Evolutionary conservation across 2,113 vertebrate species (phyloP), one percentile per base, ranked within the genome.

Genomic region (Anguilla japonica): DNA sequence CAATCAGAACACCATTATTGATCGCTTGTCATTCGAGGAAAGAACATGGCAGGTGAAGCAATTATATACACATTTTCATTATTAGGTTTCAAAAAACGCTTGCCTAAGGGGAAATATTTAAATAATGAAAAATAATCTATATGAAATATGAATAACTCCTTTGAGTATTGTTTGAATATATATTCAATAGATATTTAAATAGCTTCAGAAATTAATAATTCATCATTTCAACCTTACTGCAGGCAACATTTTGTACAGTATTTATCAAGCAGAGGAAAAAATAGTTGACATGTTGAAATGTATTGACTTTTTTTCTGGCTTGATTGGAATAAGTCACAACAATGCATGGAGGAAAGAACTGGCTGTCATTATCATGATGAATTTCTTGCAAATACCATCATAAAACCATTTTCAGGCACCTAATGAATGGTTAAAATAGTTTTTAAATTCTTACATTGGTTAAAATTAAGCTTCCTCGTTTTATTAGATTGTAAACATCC

Each of bases 31-130:
- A 92, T 89, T 90, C 88, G 85, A 90, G 92, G 89, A 91, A 93
- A 41, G 87, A 92, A 92, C 92, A 93, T 91, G 91, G 89, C 91
- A 89, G 83, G 67, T 87, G 87, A 93, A 94, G 94, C 91, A 93
- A 93, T 94, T 91, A 93, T 91, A 92, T 85, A 82, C 92, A 92
- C 91, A 91, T 91, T 87, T 56, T 63, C 81, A 90, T 93, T 93
- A 92, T 93, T 89, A 91, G 85, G 92, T 94, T 92, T 93, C 90
- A 87, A 87, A 92, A 92, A 91, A 43, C 14, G 90, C 92, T 91
- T 85, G 79, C 89, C 87, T 92, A 91, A 93, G 92, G 91, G 84
- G 82, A 91, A 94, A 90, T 86, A 63, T 84, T 88, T 79, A 60
- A 67, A 26, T 89, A 85, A 71, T 84, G 88, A 91, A 89, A 91